These are phyloP conservation scores for Zosterops japonicus DNA, from an alignment of 2,113 vertebrate species.

Conservation along the genomic window DNA sequence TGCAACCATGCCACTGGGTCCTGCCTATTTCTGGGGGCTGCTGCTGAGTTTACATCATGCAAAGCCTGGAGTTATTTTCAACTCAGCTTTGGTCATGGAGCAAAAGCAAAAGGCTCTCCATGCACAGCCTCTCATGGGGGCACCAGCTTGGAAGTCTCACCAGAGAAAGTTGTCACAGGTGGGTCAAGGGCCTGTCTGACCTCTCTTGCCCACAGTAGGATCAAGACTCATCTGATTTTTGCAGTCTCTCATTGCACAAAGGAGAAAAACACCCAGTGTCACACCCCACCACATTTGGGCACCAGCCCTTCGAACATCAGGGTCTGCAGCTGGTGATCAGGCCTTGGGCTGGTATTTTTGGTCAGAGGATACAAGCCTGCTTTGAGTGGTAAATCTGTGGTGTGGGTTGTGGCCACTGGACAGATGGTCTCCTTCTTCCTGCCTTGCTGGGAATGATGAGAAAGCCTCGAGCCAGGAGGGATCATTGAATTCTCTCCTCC, in stretches of 20 bases:
- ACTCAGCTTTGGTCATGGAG: background rate
- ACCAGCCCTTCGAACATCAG: background rate
- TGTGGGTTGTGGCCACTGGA: background rate
- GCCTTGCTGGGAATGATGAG: background rate
- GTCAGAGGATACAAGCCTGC: background rate
- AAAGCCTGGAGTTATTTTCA: background rate
- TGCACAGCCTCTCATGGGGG: rapidly evolving
- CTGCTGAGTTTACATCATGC: background rate
- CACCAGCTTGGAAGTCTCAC: background rate
- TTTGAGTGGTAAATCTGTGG: background rate
- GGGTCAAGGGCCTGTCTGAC: background rate
- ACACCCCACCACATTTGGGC: background rate
- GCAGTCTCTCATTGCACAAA: background rate
- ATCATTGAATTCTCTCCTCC: background rate
- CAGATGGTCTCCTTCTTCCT: background rate
- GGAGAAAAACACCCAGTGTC: background rate
- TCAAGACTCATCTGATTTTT: rapidly evolving
- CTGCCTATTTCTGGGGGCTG: conserved; percentile 16
- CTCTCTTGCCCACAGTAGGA: rapidly evolving
- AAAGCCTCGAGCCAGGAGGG: background rate
- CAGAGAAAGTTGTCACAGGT: background rate
- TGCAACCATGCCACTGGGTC: background rate
- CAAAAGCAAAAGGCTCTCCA: background rate
- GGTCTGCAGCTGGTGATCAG: background rate
- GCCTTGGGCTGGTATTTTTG: background rate